A percentile compares a stretch with the other conserved stretches of the same genome.
Evolutionary conservation across 2,113 vertebrate genomes (phyloP).

Genomic region (Pluvianellus socialis): DNA sequence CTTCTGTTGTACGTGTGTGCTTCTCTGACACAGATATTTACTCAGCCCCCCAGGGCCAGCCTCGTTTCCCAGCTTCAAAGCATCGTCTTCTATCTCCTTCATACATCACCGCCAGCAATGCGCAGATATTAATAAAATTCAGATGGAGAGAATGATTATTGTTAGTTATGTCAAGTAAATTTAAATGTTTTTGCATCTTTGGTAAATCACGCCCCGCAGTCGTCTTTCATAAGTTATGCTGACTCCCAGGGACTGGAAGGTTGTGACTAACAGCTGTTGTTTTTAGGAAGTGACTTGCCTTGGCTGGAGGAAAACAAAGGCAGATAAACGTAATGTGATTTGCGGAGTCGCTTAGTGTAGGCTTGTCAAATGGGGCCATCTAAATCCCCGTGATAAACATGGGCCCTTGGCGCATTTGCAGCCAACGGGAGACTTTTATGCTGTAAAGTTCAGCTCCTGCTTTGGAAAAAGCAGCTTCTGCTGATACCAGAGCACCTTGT

Average conservation of each 20-base stretch:
- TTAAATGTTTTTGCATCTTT: background rate
- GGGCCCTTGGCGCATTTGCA: background rate
- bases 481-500: rapidly evolving
- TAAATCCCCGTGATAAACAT: background rate
- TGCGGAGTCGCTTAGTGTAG: background rate
- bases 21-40: background rate
- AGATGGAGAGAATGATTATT: background rate
- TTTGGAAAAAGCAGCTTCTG: background rate
- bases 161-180: conserved; percentile 16
- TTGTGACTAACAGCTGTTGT: background rate
- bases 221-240: background rate
- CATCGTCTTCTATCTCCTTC: background rate
- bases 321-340: background rate
- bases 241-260: background rate
- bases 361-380: background rate
- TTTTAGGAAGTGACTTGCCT: background rate
- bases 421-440: background rate
- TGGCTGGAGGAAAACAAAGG: background rate
- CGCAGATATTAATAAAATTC: background rate
- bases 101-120: background rate
- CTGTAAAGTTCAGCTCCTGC: background rate
- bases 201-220: background rate
- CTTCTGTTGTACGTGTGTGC: background rate
- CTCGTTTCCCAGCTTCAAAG: background rate
- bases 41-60: background rate